Conservation (phyloP, 2,888 invertebrate species). For the Cryptus viduatorius region DNA sequence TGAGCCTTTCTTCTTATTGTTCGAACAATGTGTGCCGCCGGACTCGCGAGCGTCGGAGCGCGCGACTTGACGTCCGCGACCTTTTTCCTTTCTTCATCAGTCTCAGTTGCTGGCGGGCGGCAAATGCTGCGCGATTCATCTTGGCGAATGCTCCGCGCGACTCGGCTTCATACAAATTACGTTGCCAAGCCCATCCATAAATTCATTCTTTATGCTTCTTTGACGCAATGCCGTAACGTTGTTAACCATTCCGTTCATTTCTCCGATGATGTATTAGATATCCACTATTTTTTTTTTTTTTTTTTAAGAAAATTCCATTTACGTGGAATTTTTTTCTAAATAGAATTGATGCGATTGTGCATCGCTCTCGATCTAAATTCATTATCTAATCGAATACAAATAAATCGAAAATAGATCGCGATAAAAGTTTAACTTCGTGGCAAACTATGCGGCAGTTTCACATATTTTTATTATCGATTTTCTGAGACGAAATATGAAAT, state of each 20-base stretch:
- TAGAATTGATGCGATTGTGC: background rate
- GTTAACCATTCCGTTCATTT: conserved; percentile 4
- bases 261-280: background rate
- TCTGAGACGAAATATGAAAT: no score
- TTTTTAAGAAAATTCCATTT: background rate
- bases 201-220: conserved; percentile 47
- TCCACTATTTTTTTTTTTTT: background rate
- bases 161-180: conserved; percentile 15
- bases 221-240: conserved; percentile 42
- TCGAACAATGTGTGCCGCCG: conserved; percentile 9
- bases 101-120: background rate
- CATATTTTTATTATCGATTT: no score
- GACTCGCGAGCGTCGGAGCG: background rate
- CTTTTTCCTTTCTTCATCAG: conserved; percentile 15
- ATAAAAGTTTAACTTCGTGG: no score
- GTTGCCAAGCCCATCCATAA: conserved; percentile 55
- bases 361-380: background rate
- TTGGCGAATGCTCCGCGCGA: background rate
- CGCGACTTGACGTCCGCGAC: conserved; percentile 15
- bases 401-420: background rate
- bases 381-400: no score
- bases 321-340: background rate
- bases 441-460: no score
- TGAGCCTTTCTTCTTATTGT: conserved; percentile 33
- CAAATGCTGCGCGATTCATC: conserved; percentile 5